Percentiles rank a stretch among this genome's conserved stretches.
phyloP scores from a whole-genome alignment of 2,888 invertebrate species.

The Acrocyrtus sp. region DNA sequence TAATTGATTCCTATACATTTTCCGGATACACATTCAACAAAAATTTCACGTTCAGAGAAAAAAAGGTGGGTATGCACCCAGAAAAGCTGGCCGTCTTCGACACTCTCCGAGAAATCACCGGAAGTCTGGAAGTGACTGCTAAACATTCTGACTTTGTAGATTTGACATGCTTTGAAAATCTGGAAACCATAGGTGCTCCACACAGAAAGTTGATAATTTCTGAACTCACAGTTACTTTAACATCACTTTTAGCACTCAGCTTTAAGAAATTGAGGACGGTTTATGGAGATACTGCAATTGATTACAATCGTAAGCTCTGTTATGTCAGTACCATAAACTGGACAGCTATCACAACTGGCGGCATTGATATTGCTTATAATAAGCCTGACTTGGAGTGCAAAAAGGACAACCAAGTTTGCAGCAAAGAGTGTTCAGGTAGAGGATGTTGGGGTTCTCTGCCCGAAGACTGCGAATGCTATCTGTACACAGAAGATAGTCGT shows the following conservation, averaged over 20 bases:
- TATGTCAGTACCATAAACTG: not conserved
- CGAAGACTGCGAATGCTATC: constrained; percentile 73
- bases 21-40: too few relatives aligned
- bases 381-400: not conserved
- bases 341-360: not conserved
- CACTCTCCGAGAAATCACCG: not conserved
- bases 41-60: too few relatives aligned
- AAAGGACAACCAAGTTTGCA: not conserved
- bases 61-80: too few relatives aligned
- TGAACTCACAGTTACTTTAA: not conserved
- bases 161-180: not conserved
- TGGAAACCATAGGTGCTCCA: not conserved
- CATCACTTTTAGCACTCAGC: not conserved
- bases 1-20: too few relatives aligned
- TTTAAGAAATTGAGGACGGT: not conserved
- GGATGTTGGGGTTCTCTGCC: not conserved
- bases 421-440: not conserved
- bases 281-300: not conserved
- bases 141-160: not conserved
- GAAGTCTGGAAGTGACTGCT: not conserved
- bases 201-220: too few relatives aligned
- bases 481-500: too few relatives aligned
- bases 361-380: not conserved
- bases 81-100: not conserved
- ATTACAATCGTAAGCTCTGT: not conserved